Conservation (phyloP, 2,888 invertebrate genomes). For the Shargacucullia verbasci region DNA sequence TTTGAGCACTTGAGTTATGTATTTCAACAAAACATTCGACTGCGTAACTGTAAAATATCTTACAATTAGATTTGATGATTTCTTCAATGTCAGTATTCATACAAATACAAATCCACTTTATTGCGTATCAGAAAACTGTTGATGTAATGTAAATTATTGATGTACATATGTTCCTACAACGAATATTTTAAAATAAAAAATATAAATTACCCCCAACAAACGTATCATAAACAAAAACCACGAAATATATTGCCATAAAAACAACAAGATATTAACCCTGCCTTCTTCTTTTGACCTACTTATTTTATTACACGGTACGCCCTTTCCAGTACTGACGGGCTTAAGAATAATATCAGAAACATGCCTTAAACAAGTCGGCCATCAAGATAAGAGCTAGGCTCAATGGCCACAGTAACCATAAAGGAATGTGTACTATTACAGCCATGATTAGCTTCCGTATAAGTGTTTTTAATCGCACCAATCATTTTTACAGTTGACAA, state of each 20-base stretch:
- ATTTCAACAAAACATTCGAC: constrained; percentile 13
- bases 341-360: constrained; percentile 48
- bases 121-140: too few species aligned
- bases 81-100: too few species aligned
- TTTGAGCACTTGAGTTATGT: constrained; percentile 43
- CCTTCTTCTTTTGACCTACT: constrained; percentile 48
- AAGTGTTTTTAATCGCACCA: constrained; percentile 36
- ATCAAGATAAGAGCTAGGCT: constrained; percentile 58
- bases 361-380: constrained; percentile 49
- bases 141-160: too few species aligned
- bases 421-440: constrained; percentile 52
- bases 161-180: too few species aligned
- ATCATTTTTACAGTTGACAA: constrained; percentile 45
- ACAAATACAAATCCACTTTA: too few species aligned
- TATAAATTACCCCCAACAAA: constrained; percentile 25
- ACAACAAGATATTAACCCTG: constrained; percentile 33
- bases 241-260: constrained; percentile 39
- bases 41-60: too few species aligned
- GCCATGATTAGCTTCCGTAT: constrained; percentile 44
- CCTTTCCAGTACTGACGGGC: constrained; percentile 36
- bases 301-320: constrained; percentile 50
- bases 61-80: too few species aligned
- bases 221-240: constrained; percentile 28
- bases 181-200: too few species aligned
- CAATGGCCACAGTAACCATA: constrained; percentile 44